phyloP scores from a whole-genome alignment of 2,797 vertebrate genomes.

The Synanceia verrucosa region DNA sequence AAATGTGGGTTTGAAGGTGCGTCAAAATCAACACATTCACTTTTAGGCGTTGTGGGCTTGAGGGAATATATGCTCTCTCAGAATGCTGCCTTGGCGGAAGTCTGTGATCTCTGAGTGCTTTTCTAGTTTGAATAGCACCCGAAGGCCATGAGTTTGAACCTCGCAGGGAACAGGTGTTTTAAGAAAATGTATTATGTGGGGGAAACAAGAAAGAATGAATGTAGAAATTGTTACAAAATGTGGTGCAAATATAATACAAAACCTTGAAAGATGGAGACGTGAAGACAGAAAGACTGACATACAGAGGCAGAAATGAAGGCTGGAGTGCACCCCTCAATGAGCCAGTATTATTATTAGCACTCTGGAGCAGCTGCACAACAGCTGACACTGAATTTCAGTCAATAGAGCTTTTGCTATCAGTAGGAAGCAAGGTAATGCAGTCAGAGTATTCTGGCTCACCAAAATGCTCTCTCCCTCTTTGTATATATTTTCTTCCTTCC shows the following conservation, averaged over 20 bases:
- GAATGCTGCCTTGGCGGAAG: too few relatives aligned
- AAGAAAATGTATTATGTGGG: not conserved
- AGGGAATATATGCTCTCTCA: too few relatives aligned
- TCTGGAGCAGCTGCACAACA: slow-evolving; percentile 51
- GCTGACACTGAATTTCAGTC: slow-evolving; percentile 47
- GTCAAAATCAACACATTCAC: too few relatives aligned
- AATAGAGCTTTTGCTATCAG: slow-evolving; percentile 32
- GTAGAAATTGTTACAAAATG: not conserved
- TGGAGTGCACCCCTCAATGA: slow-evolving; percentile 18
- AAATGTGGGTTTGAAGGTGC: too few relatives aligned
- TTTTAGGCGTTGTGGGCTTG: too few relatives aligned
- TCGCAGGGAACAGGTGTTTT: not conserved
- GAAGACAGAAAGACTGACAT: not conserved
- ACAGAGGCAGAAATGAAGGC: not conserved
- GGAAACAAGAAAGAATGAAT: not conserved
- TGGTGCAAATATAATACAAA: not conserved
- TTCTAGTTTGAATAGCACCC: too few relatives aligned
- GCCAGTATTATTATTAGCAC: slow-evolving; percentile 36
- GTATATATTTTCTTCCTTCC: not conserved
- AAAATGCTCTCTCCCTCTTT: slow-evolving; percentile 1
- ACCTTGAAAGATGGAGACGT: not conserved
- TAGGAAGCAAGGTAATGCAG: slow-evolving; percentile 16
- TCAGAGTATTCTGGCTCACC: not conserved
- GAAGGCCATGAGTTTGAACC: not conserved
- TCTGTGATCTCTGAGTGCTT: too few relatives aligned